Conservation (phyloP, 2,888 invertebrate genomes). For the Eristalis intricaria region DNA sequence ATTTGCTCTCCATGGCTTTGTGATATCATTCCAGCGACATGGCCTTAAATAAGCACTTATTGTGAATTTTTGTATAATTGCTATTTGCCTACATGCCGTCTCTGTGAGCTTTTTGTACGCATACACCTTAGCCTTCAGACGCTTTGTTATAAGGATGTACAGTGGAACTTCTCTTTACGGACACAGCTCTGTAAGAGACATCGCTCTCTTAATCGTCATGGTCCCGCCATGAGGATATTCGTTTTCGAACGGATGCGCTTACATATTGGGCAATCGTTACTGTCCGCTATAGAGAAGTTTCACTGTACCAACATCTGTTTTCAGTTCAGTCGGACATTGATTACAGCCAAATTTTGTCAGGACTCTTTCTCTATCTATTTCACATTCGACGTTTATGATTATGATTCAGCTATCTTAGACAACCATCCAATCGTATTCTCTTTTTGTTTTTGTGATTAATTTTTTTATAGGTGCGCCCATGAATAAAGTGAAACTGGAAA, state of each 20-base stretch:
- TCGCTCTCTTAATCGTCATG: too few species aligned
- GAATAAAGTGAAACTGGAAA: constrained; percentile 91
- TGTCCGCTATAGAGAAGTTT: too few species aligned
- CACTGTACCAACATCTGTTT: too few species aligned
- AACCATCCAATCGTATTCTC: not conserved
- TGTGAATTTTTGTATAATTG: not conserved
- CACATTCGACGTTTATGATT: not conserved
- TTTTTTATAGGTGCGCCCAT: constrained; percentile 88
- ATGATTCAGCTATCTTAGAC: not conserved
- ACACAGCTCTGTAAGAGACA: too few species aligned
- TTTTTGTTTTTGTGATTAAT: constrained; percentile 52
- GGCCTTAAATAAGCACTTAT: not conserved
- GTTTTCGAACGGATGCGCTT: too few species aligned
- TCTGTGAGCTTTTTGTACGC: too few species aligned
- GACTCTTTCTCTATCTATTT: not conserved
- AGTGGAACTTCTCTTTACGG: too few species aligned
- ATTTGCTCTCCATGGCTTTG: not conserved
- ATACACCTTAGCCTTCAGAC: too few species aligned
- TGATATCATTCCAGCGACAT: not conserved
- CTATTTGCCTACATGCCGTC: not conserved
- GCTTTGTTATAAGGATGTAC: too few species aligned
- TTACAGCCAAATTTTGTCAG: not conserved
- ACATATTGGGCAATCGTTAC: too few species aligned
- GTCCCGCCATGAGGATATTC: too few species aligned
- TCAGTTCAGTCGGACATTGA: too few species aligned